phyloP scores from a whole-genome alignment of 2,797 vertebrate genomes.

The Neoniphon sammara region DNA sequence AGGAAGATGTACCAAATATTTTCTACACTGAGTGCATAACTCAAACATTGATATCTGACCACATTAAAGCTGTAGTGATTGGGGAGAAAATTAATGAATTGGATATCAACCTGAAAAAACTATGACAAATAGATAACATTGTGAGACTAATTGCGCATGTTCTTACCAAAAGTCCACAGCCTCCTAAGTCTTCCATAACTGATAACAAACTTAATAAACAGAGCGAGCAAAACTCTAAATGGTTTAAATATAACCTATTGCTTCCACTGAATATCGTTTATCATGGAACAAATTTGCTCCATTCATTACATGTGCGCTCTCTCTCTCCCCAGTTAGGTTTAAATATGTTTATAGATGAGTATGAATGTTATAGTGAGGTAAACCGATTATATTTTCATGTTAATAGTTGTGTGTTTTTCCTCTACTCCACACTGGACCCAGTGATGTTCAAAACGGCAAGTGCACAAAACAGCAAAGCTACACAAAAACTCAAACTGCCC shows the following conservation, averaged over 20 bases:
- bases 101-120: no score
- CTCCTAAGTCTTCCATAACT: background rate
- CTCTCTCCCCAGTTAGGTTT: conserved; percentile 13
- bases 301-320: conserved; percentile 23
- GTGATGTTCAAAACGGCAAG: conserved; percentile 11
- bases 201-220: background rate
- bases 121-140: no score
- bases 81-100: no score
- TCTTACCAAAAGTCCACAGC: no score
- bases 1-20: no score
- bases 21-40: background rate
- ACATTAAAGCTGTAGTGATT: background rate
- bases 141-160: no score
- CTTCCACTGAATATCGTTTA: conserved; percentile 6
- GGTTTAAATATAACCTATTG: conserved; percentile 15
- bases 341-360: conserved; percentile 17
- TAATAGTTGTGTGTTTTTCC: background rate
- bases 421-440: conserved; percentile 11
- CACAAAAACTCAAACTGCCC: background rate
- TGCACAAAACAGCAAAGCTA: background rate
- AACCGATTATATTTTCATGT: conserved; percentile 37
- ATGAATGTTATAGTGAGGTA: conserved; percentile 40
- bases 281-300: background rate
- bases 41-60: background rate
- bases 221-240: background rate